Evolutionary conservation across 2,888 invertebrate species (phyloP).

Genomic region (Acanthoscelides obtectus): DNA sequence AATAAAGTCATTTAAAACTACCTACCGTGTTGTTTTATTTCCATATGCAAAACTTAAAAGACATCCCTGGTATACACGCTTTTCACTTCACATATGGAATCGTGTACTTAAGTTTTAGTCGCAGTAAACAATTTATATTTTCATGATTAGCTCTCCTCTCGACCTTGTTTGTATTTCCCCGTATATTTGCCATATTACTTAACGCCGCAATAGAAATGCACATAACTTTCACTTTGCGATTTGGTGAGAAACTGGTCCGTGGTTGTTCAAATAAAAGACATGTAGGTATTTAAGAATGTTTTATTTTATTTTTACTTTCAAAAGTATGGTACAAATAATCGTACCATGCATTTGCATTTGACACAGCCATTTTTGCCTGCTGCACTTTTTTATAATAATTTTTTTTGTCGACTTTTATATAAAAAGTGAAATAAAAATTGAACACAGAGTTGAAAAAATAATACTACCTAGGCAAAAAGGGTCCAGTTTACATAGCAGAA

Average conservation of each 20-base stretch:
- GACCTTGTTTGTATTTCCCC: constrained; percentile 2
- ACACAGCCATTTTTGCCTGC: constrained; percentile 20
- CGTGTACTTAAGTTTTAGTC: too few species aligned
- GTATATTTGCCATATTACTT: constrained; percentile 5
- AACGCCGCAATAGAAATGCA: constrained; percentile 5
- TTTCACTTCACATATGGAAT: too few species aligned
- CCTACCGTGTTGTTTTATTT: too few species aligned
- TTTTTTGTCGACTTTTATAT: constrained; percentile 6
- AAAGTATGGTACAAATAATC: constrained; percentile 15
- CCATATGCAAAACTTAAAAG: too few species aligned
- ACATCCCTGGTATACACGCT: too few species aligned
- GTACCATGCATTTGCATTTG: constrained; percentile 10
- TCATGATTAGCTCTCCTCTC: background rate
- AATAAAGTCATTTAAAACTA: too few species aligned
- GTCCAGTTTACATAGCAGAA: constrained; percentile 4
- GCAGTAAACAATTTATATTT: background rate
- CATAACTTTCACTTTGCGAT: constrained; percentile 8
- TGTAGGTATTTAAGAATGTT: constrained; percentile 3
- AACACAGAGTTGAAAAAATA: constrained; percentile 9
- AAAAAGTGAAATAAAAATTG: constrained; percentile 8
- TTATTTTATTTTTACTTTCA: constrained; percentile 12
- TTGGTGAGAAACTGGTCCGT: background rate
- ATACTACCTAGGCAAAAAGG: constrained; percentile 14
- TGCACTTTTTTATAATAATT: constrained; percentile 7
- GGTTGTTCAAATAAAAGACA: constrained; percentile 7